These are phyloP conservation scores for Neodontobutis hainanensis DNA, from an alignment of 2,113 vertebrate species.

Conservation along the genomic window DNA sequence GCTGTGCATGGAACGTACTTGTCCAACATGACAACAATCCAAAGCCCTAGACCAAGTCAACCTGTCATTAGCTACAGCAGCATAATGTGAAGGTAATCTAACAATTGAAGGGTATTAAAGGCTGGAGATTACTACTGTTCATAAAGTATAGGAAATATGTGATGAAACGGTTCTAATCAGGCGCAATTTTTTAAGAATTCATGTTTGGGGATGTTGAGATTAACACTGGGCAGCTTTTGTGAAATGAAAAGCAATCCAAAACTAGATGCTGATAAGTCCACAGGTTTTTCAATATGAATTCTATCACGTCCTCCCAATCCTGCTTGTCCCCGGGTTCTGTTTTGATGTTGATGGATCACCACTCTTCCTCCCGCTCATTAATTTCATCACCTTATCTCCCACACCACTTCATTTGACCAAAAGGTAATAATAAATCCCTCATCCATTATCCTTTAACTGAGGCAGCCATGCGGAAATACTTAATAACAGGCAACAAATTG, in stretches of 20 bases:
- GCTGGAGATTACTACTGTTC: too few species aligned
- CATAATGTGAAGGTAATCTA: too few species aligned
- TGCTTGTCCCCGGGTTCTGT: conserved; percentile 71
- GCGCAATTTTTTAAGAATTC: neutral
- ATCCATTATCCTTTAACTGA: conserved; percentile 98
- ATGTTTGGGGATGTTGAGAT: neutral
- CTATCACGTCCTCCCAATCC: conserved; percentile 78
- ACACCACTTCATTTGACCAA: conserved; percentile 98
- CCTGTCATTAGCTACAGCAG: too few species aligned
- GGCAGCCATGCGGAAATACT: conserved; percentile 98
- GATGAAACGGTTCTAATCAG: too few species aligned
- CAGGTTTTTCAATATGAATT: conserved; percentile 68
- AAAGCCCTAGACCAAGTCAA: too few species aligned
- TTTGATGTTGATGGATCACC: conserved; percentile 95
- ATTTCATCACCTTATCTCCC: conserved; percentile 99
- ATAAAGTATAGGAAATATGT: too few species aligned
- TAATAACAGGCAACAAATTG: conserved; percentile 99
- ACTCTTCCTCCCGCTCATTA: conserved; percentile 97
- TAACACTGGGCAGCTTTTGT: conserved; percentile 31
- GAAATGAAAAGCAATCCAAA: conserved; percentile 46
- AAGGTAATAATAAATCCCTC: conserved; percentile 99
- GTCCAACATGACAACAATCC: too few species aligned
- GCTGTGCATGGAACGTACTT: too few species aligned
- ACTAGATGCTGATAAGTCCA: conserved; percentile 60
- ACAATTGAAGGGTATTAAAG: too few species aligned